A percentile compares a stretch with the other conserved stretches of the same genome.
phyloP scores from a whole-genome alignment of 1,140 invertebrate genomes.

The Halesus radiatus region DNA sequence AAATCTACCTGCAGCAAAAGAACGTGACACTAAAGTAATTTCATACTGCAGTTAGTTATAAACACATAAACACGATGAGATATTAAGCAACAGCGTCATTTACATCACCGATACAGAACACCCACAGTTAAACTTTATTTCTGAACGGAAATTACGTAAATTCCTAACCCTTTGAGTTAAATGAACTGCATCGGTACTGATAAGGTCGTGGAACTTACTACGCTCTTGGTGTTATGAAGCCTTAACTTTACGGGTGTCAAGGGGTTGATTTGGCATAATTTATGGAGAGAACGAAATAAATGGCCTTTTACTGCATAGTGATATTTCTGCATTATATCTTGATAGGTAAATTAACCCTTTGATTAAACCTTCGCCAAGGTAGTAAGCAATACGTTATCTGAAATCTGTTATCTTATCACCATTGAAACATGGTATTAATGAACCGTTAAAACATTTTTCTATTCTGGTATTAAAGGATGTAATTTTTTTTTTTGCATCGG shows the following conservation, averaged over 20 bases:
- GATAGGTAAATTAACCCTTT: too few species aligned
- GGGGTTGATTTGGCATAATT: neutral
- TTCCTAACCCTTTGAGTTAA: neutral
- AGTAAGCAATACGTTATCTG: too few species aligned
- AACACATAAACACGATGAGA: too few species aligned
- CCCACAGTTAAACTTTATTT: neutral
- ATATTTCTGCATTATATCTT: neutral
- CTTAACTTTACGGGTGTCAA: neutral
- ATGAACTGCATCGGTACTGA: constrained; percentile 1
- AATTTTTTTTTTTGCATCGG: too few species aligned
- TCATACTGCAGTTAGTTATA: too few species aligned
- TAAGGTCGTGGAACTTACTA: neutral
- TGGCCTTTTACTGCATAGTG: neutral
- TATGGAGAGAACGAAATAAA: neutral
- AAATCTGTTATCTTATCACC: too few species aligned
- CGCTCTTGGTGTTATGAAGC: neutral
- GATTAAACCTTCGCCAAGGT: too few species aligned
- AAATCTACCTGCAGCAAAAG: too few species aligned
- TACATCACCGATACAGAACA: neutral
- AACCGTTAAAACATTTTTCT: too few species aligned
- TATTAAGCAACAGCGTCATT: neutral
- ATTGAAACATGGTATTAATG: too few species aligned
- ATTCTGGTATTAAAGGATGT: too few species aligned
- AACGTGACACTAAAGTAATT: too few species aligned
- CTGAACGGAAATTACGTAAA: neutral